A percentile compares a stretch with the other conserved stretches of the same genome.
phyloP scores from a whole-genome alignment of 2,797 vertebrate genomes.

The Sarcophilus harrisii region DNA sequence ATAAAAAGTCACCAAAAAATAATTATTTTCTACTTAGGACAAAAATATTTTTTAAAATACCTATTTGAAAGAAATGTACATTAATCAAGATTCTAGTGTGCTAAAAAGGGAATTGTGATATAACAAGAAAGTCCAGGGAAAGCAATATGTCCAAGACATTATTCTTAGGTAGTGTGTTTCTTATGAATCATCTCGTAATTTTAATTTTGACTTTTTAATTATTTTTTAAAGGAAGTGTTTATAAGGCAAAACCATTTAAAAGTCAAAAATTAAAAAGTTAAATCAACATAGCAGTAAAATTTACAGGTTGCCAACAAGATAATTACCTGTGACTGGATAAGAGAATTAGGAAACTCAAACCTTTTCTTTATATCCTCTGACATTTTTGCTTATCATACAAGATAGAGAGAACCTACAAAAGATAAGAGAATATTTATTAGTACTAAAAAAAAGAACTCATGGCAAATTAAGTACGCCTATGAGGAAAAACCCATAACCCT shows the following conservation, averaged over 20 bases:
- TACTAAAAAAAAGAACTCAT: neutral
- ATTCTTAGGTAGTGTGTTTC: conserved; percentile 28
- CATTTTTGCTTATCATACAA: conserved; percentile 82
- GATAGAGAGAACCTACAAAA: conserved; percentile 76
- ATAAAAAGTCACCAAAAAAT: neutral
- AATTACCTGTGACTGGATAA: conserved; percentile 94
- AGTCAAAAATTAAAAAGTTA: conserved; percentile 44
- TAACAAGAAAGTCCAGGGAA: conserved; percentile 37
- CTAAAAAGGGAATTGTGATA: conserved; percentile 31
- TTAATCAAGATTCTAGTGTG: conserved; percentile 58
- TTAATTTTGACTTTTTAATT: neutral
- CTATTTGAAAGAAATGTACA: conserved; percentile 1
- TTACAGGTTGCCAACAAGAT: conserved; percentile 49
- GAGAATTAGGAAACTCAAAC: conserved; percentile 93
- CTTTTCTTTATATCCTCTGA: conserved; percentile 91
- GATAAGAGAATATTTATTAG: conserved; percentile 67
- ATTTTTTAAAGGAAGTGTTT: neutral
- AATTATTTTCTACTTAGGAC: neutral
- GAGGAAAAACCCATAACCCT: conserved; percentile 11
- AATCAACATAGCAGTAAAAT: conserved; percentile 18
- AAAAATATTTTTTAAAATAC: conserved; percentile 7
- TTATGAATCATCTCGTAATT: conserved; percentile 28
- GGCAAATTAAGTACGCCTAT: conserved; percentile 35
- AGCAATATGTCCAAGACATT: conserved; percentile 52
- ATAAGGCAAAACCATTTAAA: conserved; percentile 50